A percentile compares a stretch with the other conserved stretches of the same genome.
Evolutionary conservation across 1,140 invertebrate species (phyloP).

Genomic region (Zaprionus lachaisei): DNA sequence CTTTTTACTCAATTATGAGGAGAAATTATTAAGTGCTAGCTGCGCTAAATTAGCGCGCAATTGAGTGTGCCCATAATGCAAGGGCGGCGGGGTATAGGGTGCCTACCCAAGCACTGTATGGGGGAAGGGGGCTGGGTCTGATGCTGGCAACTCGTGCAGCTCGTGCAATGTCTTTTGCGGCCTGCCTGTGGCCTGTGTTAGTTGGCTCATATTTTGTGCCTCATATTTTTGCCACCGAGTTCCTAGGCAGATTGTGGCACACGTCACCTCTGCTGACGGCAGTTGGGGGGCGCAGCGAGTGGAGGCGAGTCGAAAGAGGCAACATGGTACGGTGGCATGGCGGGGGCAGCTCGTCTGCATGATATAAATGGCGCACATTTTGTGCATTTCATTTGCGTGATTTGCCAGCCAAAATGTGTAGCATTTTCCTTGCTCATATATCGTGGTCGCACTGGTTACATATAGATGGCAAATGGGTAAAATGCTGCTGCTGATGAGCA

Average conservation of each 20-base stretch:
- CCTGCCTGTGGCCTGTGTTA: slow-evolving; percentile 54
- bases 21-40: slow-evolving; percentile 82
- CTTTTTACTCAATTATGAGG: slow-evolving; percentile 76
- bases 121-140: background rate
- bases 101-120: background rate
- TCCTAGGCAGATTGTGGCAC: slow-evolving; percentile 55
- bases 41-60: slow-evolving; percentile 82
- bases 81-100: background rate
- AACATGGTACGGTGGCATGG: background rate
- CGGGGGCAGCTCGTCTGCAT: slow-evolving; percentile 40
- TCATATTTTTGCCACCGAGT: slow-evolving; percentile 55
- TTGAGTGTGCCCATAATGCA: slow-evolving; percentile 67
- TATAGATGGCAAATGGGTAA: background rate
- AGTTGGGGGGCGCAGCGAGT: background rate
- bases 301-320: background rate
- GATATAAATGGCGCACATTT: slow-evolving; percentile 81
- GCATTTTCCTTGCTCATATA: slow-evolving; percentile 58
- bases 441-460: slow-evolving; percentile 10
- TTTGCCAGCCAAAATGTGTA: slow-evolving; percentile 78
- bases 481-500: slow-evolving; percentile 50
- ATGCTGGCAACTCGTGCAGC: slow-evolving; percentile 41
- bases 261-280: slow-evolving; percentile 31
- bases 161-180: slow-evolving; percentile 58
- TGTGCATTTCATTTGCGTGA: slow-evolving; percentile 82
- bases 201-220: slow-evolving; percentile 67